Evolutionary conservation across 2,113 vertebrate species (phyloP).

Genomic region (Onychostruthus taczanowskii): DNA sequence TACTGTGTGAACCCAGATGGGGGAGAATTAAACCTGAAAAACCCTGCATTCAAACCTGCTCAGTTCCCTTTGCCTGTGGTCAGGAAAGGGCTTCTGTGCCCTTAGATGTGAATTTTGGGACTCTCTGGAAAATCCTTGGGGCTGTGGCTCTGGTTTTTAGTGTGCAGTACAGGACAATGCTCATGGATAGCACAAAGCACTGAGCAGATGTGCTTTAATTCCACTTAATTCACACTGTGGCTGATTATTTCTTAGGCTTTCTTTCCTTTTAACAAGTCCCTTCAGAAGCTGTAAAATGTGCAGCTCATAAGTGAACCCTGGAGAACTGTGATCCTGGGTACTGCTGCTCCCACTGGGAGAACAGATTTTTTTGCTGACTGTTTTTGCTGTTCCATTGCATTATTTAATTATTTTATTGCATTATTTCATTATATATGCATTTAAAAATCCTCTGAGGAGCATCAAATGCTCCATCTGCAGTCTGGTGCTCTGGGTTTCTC

Average conservation of each 20-base stretch:
- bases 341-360: background rate
- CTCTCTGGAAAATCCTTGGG: background rate
- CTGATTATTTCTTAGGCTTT: background rate
- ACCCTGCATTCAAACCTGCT: background rate
- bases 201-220: background rate
- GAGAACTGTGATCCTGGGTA: background rate
- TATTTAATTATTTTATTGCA: background rate
- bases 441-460: background rate
- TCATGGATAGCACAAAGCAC: rapidly evolving
- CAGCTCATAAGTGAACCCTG: background rate
- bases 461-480: background rate
- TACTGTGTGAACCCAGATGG: background rate
- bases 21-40: background rate
- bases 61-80: background rate
- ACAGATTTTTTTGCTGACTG: background rate
- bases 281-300: background rate
- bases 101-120: background rate
- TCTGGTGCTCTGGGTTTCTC: background rate
- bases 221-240: background rate
- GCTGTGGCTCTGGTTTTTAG: background rate
- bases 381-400: background rate
- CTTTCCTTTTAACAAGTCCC: background rate
- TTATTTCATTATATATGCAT: background rate
- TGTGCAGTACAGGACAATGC: background rate
- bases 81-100: background rate